phyloP scores from a whole-genome alignment of 2,888 invertebrate genomes.

The Helleia helle region DNA sequence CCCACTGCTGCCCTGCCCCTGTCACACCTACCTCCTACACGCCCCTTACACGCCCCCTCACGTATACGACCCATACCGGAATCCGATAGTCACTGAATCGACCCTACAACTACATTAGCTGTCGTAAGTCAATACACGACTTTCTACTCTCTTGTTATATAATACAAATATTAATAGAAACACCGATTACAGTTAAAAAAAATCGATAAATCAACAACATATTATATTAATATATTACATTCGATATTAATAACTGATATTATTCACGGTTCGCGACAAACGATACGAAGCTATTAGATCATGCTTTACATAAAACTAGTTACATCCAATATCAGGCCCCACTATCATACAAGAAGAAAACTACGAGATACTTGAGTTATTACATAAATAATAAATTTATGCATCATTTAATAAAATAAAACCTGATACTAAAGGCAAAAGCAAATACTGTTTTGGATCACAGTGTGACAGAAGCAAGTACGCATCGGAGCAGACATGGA shows the following conservation, averaged over 20 bases:
- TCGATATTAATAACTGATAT: background rate
- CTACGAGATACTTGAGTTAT: background rate
- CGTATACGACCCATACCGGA: too few relatives aligned
- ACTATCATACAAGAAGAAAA: background rate
- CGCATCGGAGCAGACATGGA: conserved; percentile 13
- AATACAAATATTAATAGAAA: background rate
- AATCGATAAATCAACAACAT: conserved; percentile 4
- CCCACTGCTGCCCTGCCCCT: conserved; percentile 20
- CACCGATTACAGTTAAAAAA: background rate
- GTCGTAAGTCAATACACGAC: background rate
- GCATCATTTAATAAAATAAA: conserved; percentile 3
- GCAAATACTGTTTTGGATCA: conserved; percentile 12
- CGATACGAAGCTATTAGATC: background rate
- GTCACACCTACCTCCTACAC: conserved; percentile 13
- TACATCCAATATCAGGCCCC: conserved; percentile 3
- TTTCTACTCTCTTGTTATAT: too few relatives aligned
- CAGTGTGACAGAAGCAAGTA: conserved; percentile 22
- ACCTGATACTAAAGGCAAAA: conserved; percentile 12
- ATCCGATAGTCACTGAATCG: too few relatives aligned
- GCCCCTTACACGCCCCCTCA: background rate
- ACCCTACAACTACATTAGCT: too few relatives aligned
- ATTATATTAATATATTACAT: conserved; percentile 10
- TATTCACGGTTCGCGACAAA: conserved; percentile 3
- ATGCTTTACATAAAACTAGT: conserved; percentile 6
- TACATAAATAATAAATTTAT: conserved; percentile 2